Evolutionary conservation across 2,888 invertebrate species (phyloP).

Genomic region (Hedya salicella): DNA sequence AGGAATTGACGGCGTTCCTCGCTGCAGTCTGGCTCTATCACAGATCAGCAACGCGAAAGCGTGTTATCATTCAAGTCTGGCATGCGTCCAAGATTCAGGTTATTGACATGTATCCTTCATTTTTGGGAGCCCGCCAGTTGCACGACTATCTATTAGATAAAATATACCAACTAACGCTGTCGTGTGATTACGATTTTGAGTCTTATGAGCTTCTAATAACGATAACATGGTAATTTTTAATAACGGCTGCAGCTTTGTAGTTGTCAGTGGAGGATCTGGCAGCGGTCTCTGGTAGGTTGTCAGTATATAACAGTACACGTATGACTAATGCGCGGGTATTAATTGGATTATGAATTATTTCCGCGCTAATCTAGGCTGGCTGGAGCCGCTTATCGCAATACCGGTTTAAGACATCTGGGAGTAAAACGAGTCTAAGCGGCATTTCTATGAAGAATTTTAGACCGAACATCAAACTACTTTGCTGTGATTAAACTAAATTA

Average conservation of each 20-base stretch:
- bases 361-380: slow-evolving; percentile 6
- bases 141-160: slow-evolving; percentile 7
- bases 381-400: slow-evolving; percentile 4
- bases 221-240: neutral
- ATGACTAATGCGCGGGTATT: slow-evolving; percentile 29
- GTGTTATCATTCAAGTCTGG: slow-evolving; percentile 53
- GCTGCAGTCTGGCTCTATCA: slow-evolving; percentile 10
- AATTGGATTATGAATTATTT: slow-evolving; percentile 30
- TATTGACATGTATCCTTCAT: slow-evolving; percentile 48
- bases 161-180: slow-evolving; percentile 1
- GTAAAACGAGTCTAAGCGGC: neutral
- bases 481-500: too few relatives aligned
- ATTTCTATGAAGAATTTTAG: neutral
- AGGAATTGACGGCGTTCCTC: slow-evolving; percentile 10
- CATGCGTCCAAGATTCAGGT: slow-evolving; percentile 53
- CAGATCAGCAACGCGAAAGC: slow-evolving; percentile 51
- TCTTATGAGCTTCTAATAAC: slow-evolving; percentile 5
- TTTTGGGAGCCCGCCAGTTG: slow-evolving; percentile 50
- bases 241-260: neutral
- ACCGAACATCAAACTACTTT: too few relatives aligned
- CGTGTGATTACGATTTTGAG: neutral
- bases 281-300: neutral
- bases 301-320: slow-evolving; percentile 22
- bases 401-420: neutral
- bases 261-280: slow-evolving; percentile 14